These are phyloP conservation scores for Acanthococcus lagerstroemiae DNA, from an alignment of 2,888 invertebrate genomes.

Conservation along the genomic window DNA sequence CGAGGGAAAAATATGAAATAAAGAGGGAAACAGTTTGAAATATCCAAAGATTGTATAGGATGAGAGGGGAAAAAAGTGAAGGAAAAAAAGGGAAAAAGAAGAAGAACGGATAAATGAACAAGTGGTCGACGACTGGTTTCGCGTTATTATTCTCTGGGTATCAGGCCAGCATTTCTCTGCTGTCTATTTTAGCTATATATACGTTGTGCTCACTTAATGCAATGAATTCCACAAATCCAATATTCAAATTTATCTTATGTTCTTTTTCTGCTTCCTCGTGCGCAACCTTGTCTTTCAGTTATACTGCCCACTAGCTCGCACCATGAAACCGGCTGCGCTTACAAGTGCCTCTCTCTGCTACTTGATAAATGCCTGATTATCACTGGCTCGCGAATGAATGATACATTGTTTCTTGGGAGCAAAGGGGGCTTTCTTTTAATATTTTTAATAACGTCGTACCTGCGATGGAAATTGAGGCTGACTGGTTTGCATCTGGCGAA, in stretches of 20 bases:
- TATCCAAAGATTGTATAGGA: too few species aligned
- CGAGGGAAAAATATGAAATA: too few species aligned
- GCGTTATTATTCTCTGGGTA: conserved; percentile 3
- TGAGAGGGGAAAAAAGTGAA: neutral
- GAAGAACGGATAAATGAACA: conserved; percentile 9
- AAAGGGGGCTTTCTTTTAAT: too few species aligned
- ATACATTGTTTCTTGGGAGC: conserved; percentile 16
- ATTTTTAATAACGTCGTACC: too few species aligned
- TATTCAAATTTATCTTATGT: conserved; percentile 13
- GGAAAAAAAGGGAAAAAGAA: neutral
- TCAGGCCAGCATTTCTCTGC: conserved; percentile 17
- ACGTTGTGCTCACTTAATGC: conserved; percentile 1
- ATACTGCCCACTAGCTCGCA: conserved; percentile 13
- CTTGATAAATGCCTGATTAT: neutral
- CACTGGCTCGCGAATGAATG: conserved; percentile 10
- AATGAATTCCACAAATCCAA: conserved; percentile 19
- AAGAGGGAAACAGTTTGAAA: too few species aligned
- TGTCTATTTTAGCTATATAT: neutral
- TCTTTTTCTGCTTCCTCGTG: conserved; percentile 4
- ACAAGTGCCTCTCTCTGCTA: conserved; percentile 10
- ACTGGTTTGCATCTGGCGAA: too few species aligned
- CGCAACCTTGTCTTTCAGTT: conserved; percentile 4
- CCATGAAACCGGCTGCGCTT: conserved; percentile 16
- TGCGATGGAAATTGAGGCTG: too few species aligned
- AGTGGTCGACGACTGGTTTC: conserved; percentile 16